Percentiles rank a stretch among this genome's conserved stretches.
Conservation (phyloP, 2,888 invertebrate genomes). For the Tricholauxania praeusta region DNA sequence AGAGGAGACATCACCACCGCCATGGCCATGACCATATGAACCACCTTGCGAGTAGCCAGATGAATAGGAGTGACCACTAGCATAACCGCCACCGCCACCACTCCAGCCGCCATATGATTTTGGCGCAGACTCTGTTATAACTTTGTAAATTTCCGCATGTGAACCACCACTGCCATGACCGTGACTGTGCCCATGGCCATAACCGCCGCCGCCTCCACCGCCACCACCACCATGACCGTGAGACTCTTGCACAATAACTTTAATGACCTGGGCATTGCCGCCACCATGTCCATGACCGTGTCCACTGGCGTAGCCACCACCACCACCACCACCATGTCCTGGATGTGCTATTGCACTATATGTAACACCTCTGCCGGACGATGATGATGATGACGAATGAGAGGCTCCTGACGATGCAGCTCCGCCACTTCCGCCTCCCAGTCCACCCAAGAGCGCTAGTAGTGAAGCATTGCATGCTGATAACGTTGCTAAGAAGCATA, state of each 20-base stretch:
- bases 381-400: not conserved
- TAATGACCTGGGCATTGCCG: slow-evolving; percentile 29
- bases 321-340: slow-evolving; percentile 18
- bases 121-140: slow-evolving; percentile 50
- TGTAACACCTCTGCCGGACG: slow-evolving; percentile 29
- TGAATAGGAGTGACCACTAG: slow-evolving; percentile 37
- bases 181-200: slow-evolving; percentile 28
- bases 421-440: slow-evolving; percentile 37
- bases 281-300: slow-evolving; percentile 34
- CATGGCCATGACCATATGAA: slow-evolving; percentile 40
- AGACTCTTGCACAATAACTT: slow-evolving; percentile 40
- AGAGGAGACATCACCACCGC: slow-evolving; percentile 31
- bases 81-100: slow-evolving; percentile 47
- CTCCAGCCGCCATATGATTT: slow-evolving; percentile 45
- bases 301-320: slow-evolving; percentile 33
- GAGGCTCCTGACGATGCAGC: not conserved
- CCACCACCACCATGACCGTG: slow-evolving; percentile 12
- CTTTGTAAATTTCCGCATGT: slow-evolving; percentile 52
- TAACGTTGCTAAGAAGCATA: slow-evolving; percentile 56
- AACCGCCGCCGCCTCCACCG: slow-evolving; percentile 9
- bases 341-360: slow-evolving; percentile 29
- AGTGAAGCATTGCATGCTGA: slow-evolving; percentile 56
- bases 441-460: slow-evolving; percentile 54
- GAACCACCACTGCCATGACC: slow-evolving; percentile 30
- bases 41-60: slow-evolving; percentile 43